phyloP scores from a whole-genome alignment of 1,140 invertebrate species.

The Maconellicoccus hirsutus region DNA sequence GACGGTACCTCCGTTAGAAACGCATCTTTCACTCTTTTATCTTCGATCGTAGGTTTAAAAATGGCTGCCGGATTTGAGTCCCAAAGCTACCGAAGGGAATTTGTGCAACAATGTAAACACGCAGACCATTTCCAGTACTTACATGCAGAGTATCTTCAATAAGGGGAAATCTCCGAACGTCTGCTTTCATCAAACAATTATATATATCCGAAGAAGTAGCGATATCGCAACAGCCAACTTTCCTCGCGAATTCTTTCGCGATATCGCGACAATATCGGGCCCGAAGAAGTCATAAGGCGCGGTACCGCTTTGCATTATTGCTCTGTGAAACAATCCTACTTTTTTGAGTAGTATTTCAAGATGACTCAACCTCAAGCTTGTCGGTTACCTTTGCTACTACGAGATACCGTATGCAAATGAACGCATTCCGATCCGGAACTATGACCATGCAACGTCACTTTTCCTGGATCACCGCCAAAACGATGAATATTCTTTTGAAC shows the following conservation, averaged over 20 bases:
- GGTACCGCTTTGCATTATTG: not conserved
- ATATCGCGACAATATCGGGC: not conserved
- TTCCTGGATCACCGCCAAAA: conserved; percentile 25
- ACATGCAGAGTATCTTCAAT: not conserved
- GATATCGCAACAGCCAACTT: not conserved
- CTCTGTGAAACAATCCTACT: not conserved
- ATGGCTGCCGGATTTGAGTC: not conserved
- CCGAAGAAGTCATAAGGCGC: not conserved
- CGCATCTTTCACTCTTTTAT: not conserved
- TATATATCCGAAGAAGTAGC: not conserved
- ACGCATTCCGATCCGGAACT: not conserved
- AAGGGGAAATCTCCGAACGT: not conserved
- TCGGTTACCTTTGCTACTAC: not conserved
- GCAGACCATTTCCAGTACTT: too few relatives aligned
- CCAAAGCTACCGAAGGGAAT: too few relatives aligned
- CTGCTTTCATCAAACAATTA: not conserved
- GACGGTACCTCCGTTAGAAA: not conserved
- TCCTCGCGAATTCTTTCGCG: not conserved
- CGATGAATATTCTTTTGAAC: conserved; percentile 36
- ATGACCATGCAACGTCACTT: not conserved
- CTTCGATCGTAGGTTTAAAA: not conserved
- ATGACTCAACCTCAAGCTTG: too few relatives aligned
- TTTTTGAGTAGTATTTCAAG: not conserved
- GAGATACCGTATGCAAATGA: not conserved
- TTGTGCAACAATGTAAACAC: too few relatives aligned